Evolutionary conservation across 2,888 invertebrate genomes (phyloP).

Genomic region (Yponomeuta sedellus): DNA sequence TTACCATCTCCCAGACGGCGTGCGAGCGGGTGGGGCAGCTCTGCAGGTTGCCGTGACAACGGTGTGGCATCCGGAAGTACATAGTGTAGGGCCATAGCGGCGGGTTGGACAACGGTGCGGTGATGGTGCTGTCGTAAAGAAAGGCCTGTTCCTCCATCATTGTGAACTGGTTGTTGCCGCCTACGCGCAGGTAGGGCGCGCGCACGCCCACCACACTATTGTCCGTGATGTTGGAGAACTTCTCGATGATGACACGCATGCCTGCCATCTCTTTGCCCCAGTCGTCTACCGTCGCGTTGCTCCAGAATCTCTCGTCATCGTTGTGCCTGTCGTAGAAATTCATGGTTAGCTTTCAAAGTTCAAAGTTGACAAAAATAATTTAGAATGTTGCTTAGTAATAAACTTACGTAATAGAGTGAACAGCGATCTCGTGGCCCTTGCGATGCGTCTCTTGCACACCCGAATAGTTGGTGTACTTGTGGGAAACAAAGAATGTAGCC

Average conservation of each 20-base stretch:
- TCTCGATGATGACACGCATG: conserved; percentile 92
- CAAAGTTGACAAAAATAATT: not conserved
- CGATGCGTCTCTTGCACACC: conserved; percentile 94
- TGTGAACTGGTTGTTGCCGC: conserved; percentile 96
- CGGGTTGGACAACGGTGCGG: conserved; percentile 91
- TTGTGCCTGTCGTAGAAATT: conserved; percentile 81
- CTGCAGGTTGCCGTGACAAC: conserved; percentile 94
- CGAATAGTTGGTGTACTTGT: conserved; percentile 95
- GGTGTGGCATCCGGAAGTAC: conserved; percentile 97
- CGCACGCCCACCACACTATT: conserved; percentile 94
- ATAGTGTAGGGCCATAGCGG: conserved; percentile 99
- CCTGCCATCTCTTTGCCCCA: conserved; percentile 98
- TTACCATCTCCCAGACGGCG: conserved; percentile 97
- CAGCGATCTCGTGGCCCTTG: conserved; percentile 95
- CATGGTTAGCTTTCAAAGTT: not conserved
- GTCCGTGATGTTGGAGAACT: conserved; percentile 92
- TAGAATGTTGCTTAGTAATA: not conserved
- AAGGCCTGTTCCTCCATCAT: conserved; percentile 98
- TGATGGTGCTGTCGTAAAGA: conserved; percentile 96
- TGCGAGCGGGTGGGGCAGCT: conserved; percentile 94
- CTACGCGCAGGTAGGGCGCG: conserved; percentile 92
- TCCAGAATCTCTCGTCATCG: conserved; percentile 94
- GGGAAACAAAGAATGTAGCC: conserved; percentile 93
- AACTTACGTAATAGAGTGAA: conserved; percentile 94
- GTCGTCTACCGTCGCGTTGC: conserved; percentile 92